phyloP scores from a whole-genome alignment of 2,113 vertebrate species.

The Anas platyrhynchos region DNA sequence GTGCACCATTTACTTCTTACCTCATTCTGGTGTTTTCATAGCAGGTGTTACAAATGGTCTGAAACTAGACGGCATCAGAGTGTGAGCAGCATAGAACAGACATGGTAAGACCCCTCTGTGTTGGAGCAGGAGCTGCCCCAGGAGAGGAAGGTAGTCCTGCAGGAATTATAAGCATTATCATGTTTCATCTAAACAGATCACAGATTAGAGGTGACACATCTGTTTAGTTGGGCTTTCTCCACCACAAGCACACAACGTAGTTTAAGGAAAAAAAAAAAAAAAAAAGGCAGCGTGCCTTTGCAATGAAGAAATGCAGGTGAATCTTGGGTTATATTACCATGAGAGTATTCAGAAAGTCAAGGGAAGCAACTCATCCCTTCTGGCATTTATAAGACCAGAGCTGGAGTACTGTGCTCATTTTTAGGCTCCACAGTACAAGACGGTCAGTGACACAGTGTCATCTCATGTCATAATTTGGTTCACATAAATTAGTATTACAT shows the following conservation, averaged over 20 bases:
- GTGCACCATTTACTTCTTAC: background rate
- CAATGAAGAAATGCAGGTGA: background rate
- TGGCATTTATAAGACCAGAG: background rate
- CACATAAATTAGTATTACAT: too few species aligned
- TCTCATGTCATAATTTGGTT: too few species aligned
- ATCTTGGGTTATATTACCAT: background rate
- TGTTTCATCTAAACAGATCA: background rate
- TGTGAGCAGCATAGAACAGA: background rate
- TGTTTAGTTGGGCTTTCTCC: background rate
- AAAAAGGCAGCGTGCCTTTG: background rate
- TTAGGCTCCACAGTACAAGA: background rate
- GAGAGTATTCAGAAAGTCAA: background rate
- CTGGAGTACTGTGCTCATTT: background rate
- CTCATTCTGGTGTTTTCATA: background rate
- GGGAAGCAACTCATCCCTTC: background rate
- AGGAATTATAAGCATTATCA: background rate
- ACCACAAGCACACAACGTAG: background rate
- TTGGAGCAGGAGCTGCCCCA: background rate
- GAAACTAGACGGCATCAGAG: background rate
- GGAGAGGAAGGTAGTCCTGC: background rate
- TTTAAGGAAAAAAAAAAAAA: background rate
- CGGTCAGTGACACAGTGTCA: background rate
- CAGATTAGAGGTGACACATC: background rate
- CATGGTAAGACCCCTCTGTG: background rate
- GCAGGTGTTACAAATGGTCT: background rate